Conservation (phyloP, 2,797 vertebrate genomes). For the Sebastes minor region DNA sequence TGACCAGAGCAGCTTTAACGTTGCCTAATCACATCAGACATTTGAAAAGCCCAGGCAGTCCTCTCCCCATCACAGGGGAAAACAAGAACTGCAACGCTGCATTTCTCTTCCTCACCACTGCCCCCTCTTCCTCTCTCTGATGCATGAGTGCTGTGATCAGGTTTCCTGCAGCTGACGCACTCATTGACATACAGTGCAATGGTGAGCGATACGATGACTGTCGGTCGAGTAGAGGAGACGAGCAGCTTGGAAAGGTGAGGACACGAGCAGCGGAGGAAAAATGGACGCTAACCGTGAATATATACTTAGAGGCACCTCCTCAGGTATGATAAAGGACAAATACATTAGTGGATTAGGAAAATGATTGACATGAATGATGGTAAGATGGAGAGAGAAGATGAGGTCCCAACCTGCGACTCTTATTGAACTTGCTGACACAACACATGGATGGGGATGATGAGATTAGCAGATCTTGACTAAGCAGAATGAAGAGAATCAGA, state of each 20-base stretch:
- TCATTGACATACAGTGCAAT: slow-evolving; percentile 60
- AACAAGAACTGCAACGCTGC: slow-evolving; percentile 80
- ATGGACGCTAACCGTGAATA: not conserved
- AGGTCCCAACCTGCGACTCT: slow-evolving; percentile 11
- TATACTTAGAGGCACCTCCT: slow-evolving; percentile 17
- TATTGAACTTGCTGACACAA: slow-evolving; percentile 25
- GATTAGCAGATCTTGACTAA: slow-evolving; percentile 29
- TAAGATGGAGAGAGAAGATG: slow-evolving; percentile 9
- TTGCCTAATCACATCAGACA: slow-evolving; percentile 73
- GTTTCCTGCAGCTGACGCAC: slow-evolving; percentile 78
- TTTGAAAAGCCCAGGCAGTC: slow-evolving; percentile 72
- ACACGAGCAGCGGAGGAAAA: slow-evolving; percentile 13
- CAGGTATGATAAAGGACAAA: slow-evolving; percentile 44
- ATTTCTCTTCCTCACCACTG: slow-evolving; percentile 70
- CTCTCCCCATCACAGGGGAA: slow-evolving; percentile 71
- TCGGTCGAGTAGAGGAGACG: slow-evolving; percentile 67
- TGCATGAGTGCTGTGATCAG: slow-evolving; percentile 79
- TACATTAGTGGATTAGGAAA: slow-evolving; percentile 30
- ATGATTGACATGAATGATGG: slow-evolving; percentile 23
- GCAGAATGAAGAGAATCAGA: slow-evolving; percentile 19
- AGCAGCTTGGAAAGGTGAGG: slow-evolving; percentile 60
- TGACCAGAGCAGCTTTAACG: slow-evolving; percentile 51
- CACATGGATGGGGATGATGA: slow-evolving; percentile 4
- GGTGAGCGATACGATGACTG: slow-evolving; percentile 46
- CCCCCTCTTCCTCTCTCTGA: slow-evolving; percentile 72